Evolutionary conservation across 2,113 vertebrate genomes (phyloP).

Genomic region (Cottus gobio): DNA sequence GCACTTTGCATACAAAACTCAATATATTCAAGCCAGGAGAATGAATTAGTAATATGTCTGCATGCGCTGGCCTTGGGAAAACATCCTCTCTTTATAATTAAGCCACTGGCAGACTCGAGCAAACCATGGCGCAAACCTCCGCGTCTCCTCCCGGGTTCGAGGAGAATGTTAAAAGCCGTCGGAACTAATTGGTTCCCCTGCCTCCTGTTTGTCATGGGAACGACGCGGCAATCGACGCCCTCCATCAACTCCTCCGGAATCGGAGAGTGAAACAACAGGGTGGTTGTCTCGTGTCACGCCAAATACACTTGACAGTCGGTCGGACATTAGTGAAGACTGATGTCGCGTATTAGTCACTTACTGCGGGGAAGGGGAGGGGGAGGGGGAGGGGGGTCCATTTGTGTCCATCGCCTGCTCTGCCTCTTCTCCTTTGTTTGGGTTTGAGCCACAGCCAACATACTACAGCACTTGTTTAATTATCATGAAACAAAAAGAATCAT

Average conservation of each 20-base stretch:
- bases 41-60: constrained; percentile 73
- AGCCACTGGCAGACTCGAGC: constrained; percentile 54
- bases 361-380: too few relatives aligned
- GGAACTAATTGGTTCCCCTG: constrained; percentile 79
- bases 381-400: constrained; percentile 9
- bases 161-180: constrained; percentile 66
- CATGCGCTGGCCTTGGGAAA: constrained; percentile 66
- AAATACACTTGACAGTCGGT: constrained; percentile 51
- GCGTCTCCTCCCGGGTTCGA: constrained; percentile 49
- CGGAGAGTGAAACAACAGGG: constrained; percentile 52
- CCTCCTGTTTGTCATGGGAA: constrained; percentile 75
- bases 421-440: not conserved
- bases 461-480: constrained; percentile 8
- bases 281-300: constrained; percentile 45
- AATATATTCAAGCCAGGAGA: constrained; percentile 50
- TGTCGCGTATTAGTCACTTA: constrained; percentile 40
- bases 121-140: constrained; percentile 34
- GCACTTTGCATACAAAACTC: constrained; percentile 25
- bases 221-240: constrained; percentile 51
- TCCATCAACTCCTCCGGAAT: constrained; percentile 48
- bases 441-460: not conserved
- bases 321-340: constrained; percentile 65
- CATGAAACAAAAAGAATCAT: not conserved
- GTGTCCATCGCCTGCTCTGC: not conserved
- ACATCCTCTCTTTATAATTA: constrained; percentile 67